Conservation (phyloP, 2,797 vertebrate genomes). For the Parauchenoglanis punctatus region DNA sequence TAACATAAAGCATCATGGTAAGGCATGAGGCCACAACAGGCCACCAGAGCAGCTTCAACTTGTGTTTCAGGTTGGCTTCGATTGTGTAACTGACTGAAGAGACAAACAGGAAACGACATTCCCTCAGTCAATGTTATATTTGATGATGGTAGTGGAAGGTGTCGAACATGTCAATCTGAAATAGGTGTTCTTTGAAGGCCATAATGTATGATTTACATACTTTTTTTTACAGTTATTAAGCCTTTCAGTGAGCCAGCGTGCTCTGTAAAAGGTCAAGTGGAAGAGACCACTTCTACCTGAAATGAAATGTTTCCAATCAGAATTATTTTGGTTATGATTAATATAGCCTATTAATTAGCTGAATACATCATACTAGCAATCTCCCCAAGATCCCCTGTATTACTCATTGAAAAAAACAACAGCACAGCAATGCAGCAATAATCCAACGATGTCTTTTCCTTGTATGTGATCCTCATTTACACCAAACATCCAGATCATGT, state of each 20-base stretch:
- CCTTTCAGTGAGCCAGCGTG: neutral
- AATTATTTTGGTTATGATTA: neutral
- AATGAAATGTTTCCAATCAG: neutral
- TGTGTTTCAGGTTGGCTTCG: neutral
- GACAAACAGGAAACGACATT: neutral
- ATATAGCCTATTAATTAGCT: neutral
- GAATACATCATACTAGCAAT: neutral
- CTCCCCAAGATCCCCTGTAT: neutral
- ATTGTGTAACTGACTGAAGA: neutral
- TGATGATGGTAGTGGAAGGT: neutral
- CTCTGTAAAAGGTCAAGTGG: neutral
- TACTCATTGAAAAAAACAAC: neutral
- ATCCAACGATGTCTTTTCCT: neutral
- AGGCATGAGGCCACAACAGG: neutral
- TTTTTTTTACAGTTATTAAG: neutral
- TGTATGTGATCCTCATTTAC: neutral
- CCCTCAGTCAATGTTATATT: neutral
- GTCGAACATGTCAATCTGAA: neutral
- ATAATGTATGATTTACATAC: neutral
- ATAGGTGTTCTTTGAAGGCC: neutral
- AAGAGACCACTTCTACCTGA: neutral
- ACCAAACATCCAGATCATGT: neutral
- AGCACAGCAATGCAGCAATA: neutral
- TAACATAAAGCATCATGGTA: neutral
- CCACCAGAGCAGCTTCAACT: too few species aligned